Base-by-base conservation (phyloP, 30 jellyfish, hydroid and myxozoan genomes). In the Turritopsis rubra region DNA sequence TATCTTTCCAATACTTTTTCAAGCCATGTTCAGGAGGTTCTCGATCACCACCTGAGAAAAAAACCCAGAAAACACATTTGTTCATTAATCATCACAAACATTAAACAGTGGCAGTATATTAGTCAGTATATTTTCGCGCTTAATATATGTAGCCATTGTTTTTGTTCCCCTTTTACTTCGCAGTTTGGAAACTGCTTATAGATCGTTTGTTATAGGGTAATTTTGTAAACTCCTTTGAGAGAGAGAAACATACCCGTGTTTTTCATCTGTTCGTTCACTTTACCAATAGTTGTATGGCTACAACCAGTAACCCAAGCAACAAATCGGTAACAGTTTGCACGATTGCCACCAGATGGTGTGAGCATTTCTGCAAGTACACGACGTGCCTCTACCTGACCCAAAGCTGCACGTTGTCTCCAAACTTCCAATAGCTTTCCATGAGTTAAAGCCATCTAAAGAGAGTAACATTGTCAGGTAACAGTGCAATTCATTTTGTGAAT, bases 1-100 rank as follows among this genome's bases (percentile, higher is more conserved):
- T 86, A 20, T 85, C 95, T 66, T 86, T 82, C 97, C 99, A 89
- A 85, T 87, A 93, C 30, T 71, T 88, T 66, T 75, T 86, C 78
- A 93, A 85, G 60, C 99, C 99, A 74, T 93, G 99, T 65, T 88
- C 90, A 0, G 99, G 99, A 54, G 99, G 99, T 80, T 93, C 99
- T 52, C 99, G 90, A 81, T 93, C 96, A 16, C 99, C 99, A 85
- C 99, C 99, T 93, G 73, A 0, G 70, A 80, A 81, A 27, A 54
- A 72, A n/a, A n/a, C n/a, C n/a, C n/a, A n/a, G n/a, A n/a, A n/a
- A n/a, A n/a, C n/a, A n/a, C n/a, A n/a, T n/a, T n/a, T n/a, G n/a
- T n/a, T n/a, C n/a, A n/a, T n/a, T n/a, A n/a, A n/a, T n/a, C n/a
- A n/a, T n/a, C n/a, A n/a, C n/a, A n/a, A n/a, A n/a, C n/a, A n/a